Evolutionary conservation across 1,140 invertebrate species (phyloP).

Genomic region (Wiebesia pumilae): DNA sequence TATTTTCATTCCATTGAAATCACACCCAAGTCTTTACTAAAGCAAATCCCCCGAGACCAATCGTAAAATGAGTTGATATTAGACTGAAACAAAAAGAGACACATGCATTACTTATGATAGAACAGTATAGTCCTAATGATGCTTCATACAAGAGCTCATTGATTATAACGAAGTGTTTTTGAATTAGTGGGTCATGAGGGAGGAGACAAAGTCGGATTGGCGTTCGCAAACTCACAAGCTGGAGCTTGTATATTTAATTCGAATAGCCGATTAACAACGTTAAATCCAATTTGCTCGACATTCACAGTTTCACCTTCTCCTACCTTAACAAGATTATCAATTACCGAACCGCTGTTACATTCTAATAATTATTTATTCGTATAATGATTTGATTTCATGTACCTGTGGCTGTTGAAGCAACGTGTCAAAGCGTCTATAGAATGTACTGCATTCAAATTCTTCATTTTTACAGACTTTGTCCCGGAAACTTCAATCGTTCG

Average conservation of each 20-base stretch:
- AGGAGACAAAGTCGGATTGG: constrained; percentile 29
- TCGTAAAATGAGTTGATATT: not conserved
- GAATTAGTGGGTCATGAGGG: constrained; percentile 35
- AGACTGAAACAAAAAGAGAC: not conserved
- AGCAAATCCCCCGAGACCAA: not conserved
- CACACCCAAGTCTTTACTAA: not conserved
- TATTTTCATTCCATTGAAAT: not conserved
- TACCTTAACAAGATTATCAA: constrained; percentile 59
- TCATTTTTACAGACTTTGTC: not conserved
- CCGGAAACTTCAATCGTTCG: not conserved
- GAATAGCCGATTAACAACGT: constrained; percentile 49
- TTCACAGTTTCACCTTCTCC: constrained; percentile 51
- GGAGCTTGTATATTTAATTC: constrained; percentile 54
- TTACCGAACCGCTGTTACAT: constrained; percentile 52
- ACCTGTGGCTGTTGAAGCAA: constrained; percentile 1
- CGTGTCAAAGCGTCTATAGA: not conserved
- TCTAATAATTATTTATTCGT: constrained; percentile 52
- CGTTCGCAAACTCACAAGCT: constrained; percentile 44
- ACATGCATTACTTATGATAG: constrained; percentile 29
- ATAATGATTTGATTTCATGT: constrained; percentile 44
- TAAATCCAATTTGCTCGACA: constrained; percentile 59
- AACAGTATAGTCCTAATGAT: constrained; percentile 37
- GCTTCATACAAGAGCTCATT: constrained; percentile 23
- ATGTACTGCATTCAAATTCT: not conserved
- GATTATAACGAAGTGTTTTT: constrained; percentile 38